A percentile compares a stretch with the other conserved stretches of the same genome.
Evolutionary conservation across 2,797 vertebrate genomes (phyloP).

Genomic region (Pseudochirops corinnae): DNA sequence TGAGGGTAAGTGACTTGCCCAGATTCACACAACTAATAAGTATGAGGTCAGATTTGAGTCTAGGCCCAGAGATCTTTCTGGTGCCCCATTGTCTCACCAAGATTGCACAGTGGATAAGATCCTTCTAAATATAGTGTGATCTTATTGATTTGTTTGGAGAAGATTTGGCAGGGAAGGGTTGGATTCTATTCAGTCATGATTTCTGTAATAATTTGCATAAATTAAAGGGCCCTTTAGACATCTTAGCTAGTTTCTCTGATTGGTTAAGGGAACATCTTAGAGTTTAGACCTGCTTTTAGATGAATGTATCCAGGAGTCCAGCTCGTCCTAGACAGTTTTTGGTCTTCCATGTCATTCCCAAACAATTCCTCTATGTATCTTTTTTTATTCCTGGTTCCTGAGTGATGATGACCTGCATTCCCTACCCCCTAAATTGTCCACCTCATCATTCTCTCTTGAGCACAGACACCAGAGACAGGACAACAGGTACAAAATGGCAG

Average conservation of each 20-base stretch:
- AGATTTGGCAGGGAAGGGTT: not conserved
- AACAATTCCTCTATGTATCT: not conserved
- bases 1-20: not conserved
- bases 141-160: not conserved
- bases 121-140: not conserved
- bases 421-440: not conserved
- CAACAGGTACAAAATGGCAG: not conserved
- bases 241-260: not conserved
- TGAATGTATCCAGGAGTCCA: not conserved
- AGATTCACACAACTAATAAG: not conserved
- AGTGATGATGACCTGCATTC: not conserved
- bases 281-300: not conserved
- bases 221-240: not conserved
- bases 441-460: not conserved
- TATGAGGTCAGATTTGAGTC: not conserved
- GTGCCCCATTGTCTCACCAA: not conserved
- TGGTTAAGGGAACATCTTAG: not conserved
- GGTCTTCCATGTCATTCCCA: not conserved
- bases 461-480: not conserved
- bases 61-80: not conserved
- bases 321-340: not conserved
- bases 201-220: not conserved
- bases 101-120: not conserved
- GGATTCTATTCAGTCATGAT: not conserved
- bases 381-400: not conserved